Percentiles rank a stretch among this genome's conserved stretches.
These are phyloP conservation scores for Boloria selene DNA, from an alignment of 2,888 invertebrate species.

Conservation along the genomic window DNA sequence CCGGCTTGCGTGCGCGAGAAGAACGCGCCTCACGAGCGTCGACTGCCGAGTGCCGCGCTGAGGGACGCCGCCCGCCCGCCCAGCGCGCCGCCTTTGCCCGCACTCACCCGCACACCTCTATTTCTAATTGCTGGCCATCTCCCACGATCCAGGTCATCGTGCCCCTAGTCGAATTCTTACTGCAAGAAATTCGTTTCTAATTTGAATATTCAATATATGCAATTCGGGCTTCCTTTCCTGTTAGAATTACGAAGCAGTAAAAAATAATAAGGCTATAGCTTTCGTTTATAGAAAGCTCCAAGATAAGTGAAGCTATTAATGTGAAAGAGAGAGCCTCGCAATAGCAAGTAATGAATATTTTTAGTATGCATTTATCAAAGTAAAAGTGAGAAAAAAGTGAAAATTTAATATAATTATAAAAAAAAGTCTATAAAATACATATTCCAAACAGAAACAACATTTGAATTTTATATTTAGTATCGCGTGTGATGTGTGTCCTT, in stretches of 20 bases:
- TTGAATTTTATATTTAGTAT: too few species aligned
- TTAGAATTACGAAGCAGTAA: constrained; percentile 61
- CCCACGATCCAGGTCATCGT: constrained; percentile 75
- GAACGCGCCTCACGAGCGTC: constrained; percentile 53
- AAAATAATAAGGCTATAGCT: constrained; percentile 63
- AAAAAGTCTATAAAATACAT: too few species aligned
- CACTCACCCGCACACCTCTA: constrained; percentile 57
- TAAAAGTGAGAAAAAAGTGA: too few species aligned
- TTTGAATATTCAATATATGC: constrained; percentile 66
- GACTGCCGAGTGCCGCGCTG: constrained; percentile 51
- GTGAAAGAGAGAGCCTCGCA: not conserved
- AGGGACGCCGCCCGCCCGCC: constrained; percentile 47
- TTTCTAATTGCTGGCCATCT: constrained; percentile 76
- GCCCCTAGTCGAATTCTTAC: constrained; percentile 67
- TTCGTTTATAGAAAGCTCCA: constrained; percentile 55
- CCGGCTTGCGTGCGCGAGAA: constrained; percentile 47
- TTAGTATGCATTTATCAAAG: too few species aligned
- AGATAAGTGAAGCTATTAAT: constrained; percentile 4
- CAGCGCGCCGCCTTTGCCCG: constrained; percentile 41
- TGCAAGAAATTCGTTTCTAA: constrained; percentile 57
- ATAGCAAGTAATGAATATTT: too few species aligned
- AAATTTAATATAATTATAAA: too few species aligned
- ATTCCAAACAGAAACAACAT: too few species aligned
- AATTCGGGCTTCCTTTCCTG: constrained; percentile 56
- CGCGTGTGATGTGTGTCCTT: not conserved